These are phyloP conservation scores for Gastrophysa polygoni DNA, from an alignment of 2,888 invertebrate species.

Conservation along the genomic window DNA sequence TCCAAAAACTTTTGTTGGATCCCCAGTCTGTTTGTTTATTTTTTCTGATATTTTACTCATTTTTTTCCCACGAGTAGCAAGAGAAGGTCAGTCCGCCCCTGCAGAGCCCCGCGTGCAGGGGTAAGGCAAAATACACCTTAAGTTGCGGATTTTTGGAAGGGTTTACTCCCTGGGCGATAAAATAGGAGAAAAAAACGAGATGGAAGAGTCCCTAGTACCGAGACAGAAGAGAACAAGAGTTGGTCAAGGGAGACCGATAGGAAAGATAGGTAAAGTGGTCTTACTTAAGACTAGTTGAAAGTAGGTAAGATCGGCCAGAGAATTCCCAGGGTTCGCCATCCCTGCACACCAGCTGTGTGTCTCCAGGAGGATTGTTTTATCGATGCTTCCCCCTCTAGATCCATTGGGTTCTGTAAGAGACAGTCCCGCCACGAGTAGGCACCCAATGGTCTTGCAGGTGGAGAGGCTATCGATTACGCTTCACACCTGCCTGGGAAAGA, in stretches of 20 bases:
- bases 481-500: slow-evolving; percentile 1
- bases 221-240: no score
- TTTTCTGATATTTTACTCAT: no score
- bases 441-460: slow-evolving; percentile 8
- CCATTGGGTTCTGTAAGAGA: slow-evolving; percentile 6
- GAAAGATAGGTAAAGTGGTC: not conserved
- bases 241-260: not conserved
- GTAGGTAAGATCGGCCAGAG: not conserved
- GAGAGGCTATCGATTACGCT: not conserved
- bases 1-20: no score
- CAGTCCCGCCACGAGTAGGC: slow-evolving; percentile 8
- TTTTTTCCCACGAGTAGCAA: no score
- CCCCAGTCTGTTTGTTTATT: no score
- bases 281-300: slow-evolving; percentile 1
- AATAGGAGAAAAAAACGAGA: no score
- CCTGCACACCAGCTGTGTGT: not conserved
- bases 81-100: no score
- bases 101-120: no score
- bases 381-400: slow-evolving; percentile 8
- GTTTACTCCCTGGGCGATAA: no score
- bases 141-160: no score
- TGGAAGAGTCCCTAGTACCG: no score
- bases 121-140: no score
- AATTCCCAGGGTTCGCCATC: not conserved
- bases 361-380: not conserved